Evolutionary conservation across 2,797 vertebrate genomes (phyloP).

Genomic region (Melanotaenia parkinsoni): DNA sequence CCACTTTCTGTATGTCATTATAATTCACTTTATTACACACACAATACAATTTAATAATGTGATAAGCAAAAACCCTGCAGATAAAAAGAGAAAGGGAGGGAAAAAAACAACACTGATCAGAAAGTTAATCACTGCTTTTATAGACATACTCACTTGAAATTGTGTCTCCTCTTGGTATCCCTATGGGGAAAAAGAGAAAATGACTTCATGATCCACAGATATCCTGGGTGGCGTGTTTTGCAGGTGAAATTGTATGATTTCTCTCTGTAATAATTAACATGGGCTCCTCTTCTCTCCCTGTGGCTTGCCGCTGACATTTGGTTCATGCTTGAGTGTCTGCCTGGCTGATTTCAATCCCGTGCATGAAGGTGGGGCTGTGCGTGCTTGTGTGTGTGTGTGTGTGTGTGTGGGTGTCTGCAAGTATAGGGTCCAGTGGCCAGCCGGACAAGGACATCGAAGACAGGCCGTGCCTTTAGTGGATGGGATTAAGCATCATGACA

Average conservation of each 20-base stretch:
- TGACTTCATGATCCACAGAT: conserved; percentile 76
- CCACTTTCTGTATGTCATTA: conserved; percentile 20
- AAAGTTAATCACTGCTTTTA: conserved; percentile 78
- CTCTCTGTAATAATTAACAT: conserved; percentile 82
- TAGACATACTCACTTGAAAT: conserved; percentile 74
- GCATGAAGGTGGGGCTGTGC: conserved; percentile 80
- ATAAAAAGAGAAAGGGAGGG: conserved; percentile 3
- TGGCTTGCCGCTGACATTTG: conserved; percentile 85
- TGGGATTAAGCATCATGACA: conserved; percentile 81
- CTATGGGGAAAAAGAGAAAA: conserved; percentile 67
- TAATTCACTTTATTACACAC: conserved; percentile 43
- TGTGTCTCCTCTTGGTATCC: conserved; percentile 68
- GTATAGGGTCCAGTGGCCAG: conserved; percentile 57
- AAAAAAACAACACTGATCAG: conserved; percentile 53
- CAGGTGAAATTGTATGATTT: conserved; percentile 70
- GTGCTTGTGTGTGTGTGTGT: conserved; percentile 41
- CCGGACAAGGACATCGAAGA: conserved; percentile 74
- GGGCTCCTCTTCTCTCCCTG: conserved; percentile 75
- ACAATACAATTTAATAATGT: conserved; percentile 48
- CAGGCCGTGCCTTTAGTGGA: conserved; percentile 63
- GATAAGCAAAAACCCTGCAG: conserved; percentile 31
- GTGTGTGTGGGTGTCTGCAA: conserved; percentile 23
- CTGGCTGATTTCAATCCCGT: conserved; percentile 85
- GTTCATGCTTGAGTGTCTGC: conserved; percentile 88
- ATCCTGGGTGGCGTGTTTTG: conserved; percentile 66